phyloP scores from a whole-genome alignment of 2,797 vertebrate genomes.

The Enteromius fasciolatus region DNA sequence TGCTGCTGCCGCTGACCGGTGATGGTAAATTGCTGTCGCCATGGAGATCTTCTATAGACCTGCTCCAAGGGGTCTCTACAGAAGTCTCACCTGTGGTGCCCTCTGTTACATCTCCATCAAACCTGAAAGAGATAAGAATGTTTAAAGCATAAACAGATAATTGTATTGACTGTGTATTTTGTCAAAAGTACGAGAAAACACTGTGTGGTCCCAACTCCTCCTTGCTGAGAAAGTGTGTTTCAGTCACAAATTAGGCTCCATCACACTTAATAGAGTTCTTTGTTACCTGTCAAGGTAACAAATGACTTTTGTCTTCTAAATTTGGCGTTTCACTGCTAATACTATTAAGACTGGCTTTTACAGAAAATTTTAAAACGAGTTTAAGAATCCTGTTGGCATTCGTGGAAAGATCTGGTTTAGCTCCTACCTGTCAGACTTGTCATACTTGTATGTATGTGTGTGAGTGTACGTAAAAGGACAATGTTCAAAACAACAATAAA shows the following conservation, averaged over 20 bases:
- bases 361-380: background rate
- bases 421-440: background rate
- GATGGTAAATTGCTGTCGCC: slow-evolving; percentile 91
- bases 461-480: background rate
- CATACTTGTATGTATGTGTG: background rate
- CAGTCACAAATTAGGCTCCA: background rate
- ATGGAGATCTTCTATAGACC: slow-evolving; percentile 95
- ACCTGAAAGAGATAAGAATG: slow-evolving; percentile 71
- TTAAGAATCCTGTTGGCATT: background rate
- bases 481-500: background rate
- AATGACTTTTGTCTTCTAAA: background rate
- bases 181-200: background rate
- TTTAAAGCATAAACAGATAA: background rate
- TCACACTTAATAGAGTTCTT: background rate
- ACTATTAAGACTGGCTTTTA: background rate
- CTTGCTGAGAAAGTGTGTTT: background rate
- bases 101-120: slow-evolving; percentile 90
- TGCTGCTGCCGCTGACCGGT: slow-evolving; percentile 82
- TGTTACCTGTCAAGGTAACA: background rate
- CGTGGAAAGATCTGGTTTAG: background rate
- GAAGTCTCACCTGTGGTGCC: slow-evolving; percentile 82
- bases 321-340: background rate
- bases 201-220: background rate
- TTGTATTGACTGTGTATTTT: background rate
- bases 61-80: slow-evolving; percentile 93